Base-by-base conservation (phyloP, 2,113 vertebrate genomes). In the Oxyruncus cristatus region DNA sequence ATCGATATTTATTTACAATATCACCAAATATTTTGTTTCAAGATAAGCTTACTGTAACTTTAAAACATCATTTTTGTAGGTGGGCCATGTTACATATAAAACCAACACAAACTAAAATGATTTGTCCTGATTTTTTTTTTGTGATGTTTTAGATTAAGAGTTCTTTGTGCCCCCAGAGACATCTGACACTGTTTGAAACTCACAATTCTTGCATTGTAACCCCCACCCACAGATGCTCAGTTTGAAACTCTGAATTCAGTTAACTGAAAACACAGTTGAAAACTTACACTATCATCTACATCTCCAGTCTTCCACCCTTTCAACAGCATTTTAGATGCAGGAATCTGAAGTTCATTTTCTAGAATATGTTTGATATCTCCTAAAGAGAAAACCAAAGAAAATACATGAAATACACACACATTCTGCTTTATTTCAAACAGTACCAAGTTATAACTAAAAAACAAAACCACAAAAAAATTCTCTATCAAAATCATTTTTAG, bases 261-360 rank as follows among this genome's bases (percentile, higher is more conserved):
- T 95, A 84, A 92, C 86, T 97, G 85, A 72, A 95, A 97, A 66
- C 71, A 92, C 75, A 79, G 85, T 46, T 89, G 83, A 86, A 97
- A 97, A 99, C 99, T 99, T 97, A 99, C 99, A 97, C 98, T 99
- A 90, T 99, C 99, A 79, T 99, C 99, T 86, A 99, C 98, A 66
- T 99, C 99, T 95, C 99, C 99, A 94, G 98, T 99, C 98, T 99
- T 99, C 99, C 99, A 99, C 81, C 99, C 99, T 97, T 99, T 99
- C 92, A 99, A 98, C 94, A 99, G 98, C 99, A 99, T 99, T 99
- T 99, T 99, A 95, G 99, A 99, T 55, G 98, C 97, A 95, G 99
- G 99, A 97, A 99, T 98, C 76, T 98, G 99, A 91, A 99, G 98
- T 95, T 99, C 99, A 95, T 99, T 99, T 98, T 99, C 99, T 84